phyloP scores from a whole-genome alignment of 2,888 invertebrate genomes.

The Clistopyga incitator region DNA sequence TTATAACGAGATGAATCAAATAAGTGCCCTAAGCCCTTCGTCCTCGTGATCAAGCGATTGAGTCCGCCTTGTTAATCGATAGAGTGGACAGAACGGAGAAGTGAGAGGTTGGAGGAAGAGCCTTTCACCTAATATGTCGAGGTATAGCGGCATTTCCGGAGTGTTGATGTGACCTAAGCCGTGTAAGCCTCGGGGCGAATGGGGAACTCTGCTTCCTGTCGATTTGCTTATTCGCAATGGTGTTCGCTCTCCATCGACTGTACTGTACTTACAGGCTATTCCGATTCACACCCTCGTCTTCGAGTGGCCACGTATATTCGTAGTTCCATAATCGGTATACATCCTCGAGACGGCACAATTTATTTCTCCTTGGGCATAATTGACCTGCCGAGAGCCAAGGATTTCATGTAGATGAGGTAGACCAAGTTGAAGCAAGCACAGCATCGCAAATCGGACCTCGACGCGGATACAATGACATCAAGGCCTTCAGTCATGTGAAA shows the following conservation, averaged over 20 bases:
- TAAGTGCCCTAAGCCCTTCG: neutral
- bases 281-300: conserved; percentile 22
- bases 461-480: conserved; percentile 10
- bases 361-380: conserved; percentile 28
- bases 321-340: conserved; percentile 1
- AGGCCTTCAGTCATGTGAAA: neutral
- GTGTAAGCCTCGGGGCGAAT: conserved; percentile 10
- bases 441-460: neutral
- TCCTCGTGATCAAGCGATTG: neutral
- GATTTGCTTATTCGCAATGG: conserved; percentile 30
- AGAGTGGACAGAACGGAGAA: conserved; percentile 8
- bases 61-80: neutral
- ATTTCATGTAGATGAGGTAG: neutral
- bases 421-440: neutral
- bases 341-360: conserved; percentile 14
- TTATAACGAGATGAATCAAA: neutral
- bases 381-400: conserved; percentile 16
- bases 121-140: conserved; percentile 9
- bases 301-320: neutral
- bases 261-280: neutral
- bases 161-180: conserved; percentile 23
- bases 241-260: neutral
- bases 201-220: conserved; percentile 21
- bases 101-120: conserved; percentile 1
- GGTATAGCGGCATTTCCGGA: neutral